A percentile compares a stretch with the other conserved stretches of the same genome.
phyloP scores from a whole-genome alignment of 2,888 invertebrate species.

The Norana najaformis region DNA sequence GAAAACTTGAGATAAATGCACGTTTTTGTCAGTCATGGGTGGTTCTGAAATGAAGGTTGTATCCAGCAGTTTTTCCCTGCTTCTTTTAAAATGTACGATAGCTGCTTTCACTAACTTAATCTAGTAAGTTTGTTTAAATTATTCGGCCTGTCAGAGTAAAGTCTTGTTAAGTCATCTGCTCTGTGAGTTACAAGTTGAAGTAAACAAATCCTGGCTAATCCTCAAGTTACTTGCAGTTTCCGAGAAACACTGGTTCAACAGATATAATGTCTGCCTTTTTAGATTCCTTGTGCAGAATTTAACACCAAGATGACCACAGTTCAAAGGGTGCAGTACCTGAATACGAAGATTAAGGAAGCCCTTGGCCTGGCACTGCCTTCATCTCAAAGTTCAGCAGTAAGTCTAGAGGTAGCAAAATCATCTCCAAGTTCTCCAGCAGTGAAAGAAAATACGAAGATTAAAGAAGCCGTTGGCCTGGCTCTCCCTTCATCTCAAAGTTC shows the following conservation, averaged over 20 bases:
- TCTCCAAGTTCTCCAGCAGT: too few species aligned
- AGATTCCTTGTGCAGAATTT: conserved; percentile 1
- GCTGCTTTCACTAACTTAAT: background rate
- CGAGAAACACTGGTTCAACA: background rate
- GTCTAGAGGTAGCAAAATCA: too few species aligned
- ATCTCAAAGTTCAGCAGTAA: background rate
- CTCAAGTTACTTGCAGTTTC: background rate
- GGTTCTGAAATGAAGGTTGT: too few species aligned
- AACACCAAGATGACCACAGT: background rate
- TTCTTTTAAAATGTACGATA: too few species aligned
- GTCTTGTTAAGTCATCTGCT: background rate
- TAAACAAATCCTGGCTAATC: background rate
- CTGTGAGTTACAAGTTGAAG: background rate
- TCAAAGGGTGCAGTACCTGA: background rate
- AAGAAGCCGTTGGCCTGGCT: too few species aligned
- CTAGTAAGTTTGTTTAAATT: background rate
- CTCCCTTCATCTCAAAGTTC: too few species aligned
- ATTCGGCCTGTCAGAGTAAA: background rate
- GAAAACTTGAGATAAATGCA: too few species aligned
- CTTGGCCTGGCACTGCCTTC: background rate
- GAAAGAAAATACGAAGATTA: too few species aligned
- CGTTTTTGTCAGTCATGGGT: too few species aligned
- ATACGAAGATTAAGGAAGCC: background rate
- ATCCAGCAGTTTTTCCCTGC: too few species aligned
- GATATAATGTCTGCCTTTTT: background rate